Evolutionary conservation across 2,113 vertebrate species (phyloP), one percentile per base, ranked within the genome.

Genomic region (Nerophis lumbriciformis): DNA sequence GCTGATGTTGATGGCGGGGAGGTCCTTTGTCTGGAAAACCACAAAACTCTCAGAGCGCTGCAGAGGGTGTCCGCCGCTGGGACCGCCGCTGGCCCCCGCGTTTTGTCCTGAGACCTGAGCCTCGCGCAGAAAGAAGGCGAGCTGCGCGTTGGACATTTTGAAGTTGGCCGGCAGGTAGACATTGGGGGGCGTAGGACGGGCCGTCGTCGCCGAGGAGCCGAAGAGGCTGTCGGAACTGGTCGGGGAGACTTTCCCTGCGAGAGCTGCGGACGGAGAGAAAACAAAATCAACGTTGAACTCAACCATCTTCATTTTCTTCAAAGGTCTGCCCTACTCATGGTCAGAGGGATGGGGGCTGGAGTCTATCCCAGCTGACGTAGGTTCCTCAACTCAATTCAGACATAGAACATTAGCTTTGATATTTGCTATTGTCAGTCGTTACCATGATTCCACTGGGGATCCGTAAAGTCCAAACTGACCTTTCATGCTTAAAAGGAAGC

Each of bases 21-120:
- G 88, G 78, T 98, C 94, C 88, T 95, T 97, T 79, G 97, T 97
- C 81, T 99, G 97, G 88, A 99, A 98, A 72, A 98, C 94, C 51
- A 98, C 97, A 19, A 98, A 98, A 70, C 94, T 96, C 84, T 99
- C 94, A 0, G 94, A 91, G 1, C 93, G 94, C 67, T 95, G 94
- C 73, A 99, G 88, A 1, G 92, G 91, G 72, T 92, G 75, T 66
- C 83, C 84, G 2, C 65, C n/a, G 61, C 69, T 54, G 61, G 77
- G 65, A 39, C 71, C 45, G 9, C 78, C 16, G 0, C 72, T 66
- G 1, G 84, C 72, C 21, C 81, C 83, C 62, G 74, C 59, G 0
- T 79, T 68, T 2, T 88, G 93, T 73, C 87, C 88, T 0, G 45
- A 84, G 0, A 80, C 72, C 8, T 90, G 77, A 16, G 84, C 82